Base-by-base conservation (phyloP, 1,140 invertebrate species). In the Melanaphis sacchari region DNA sequence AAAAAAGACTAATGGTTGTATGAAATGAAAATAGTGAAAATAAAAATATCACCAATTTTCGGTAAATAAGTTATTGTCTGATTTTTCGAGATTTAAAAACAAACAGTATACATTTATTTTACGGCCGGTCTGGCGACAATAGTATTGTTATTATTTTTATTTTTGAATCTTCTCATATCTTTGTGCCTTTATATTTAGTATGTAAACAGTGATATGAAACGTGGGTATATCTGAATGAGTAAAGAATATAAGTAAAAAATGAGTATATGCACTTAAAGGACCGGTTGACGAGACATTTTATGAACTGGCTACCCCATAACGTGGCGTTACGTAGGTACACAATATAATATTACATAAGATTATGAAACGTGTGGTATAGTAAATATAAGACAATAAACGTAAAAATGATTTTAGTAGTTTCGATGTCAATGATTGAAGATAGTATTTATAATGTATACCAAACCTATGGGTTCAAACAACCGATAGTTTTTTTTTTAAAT, bases 221-320 rank as follows among this genome's bases (percentile, higher is more conserved):
- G 85, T 52, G 22, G 43, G 43, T 54, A 87, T 40, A 40, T 52
- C 9, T 40, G 46, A 52, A 43, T 52, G 87, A n/a, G n/a, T n/a
- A n/a, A n/a, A n/a, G n/a, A n/a, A n/a, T n/a, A n/a, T n/a, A n/a
- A n/a, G n/a, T n/a, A n/a, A n/a, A n/a, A n/a, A n/a, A n/a, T n/a
- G n/a, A 89, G 46, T 54, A 54, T 49, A 89, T 26, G 88, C 88
- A 89, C 88, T 89, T 89, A 89, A 89, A 89, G 36, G 85, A 88
- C 43, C 22, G 82, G 49, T 89, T 40, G 38, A 54, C 11, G 43
- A 49, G 15, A 89, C 5, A 54, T 89, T 89, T 21, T 89, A 40
- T 40, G 46, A 89, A 54, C 46, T 54, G 36, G 36, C 46, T 49
- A 89, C 46, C 49, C 88, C 88, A 40, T 31, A 38, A 89, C 24